A percentile compares a stretch with the other conserved stretches of the same genome.
Conservation (phyloP, 2,113 vertebrate genomes). For the Eclectus roratus region DNA sequence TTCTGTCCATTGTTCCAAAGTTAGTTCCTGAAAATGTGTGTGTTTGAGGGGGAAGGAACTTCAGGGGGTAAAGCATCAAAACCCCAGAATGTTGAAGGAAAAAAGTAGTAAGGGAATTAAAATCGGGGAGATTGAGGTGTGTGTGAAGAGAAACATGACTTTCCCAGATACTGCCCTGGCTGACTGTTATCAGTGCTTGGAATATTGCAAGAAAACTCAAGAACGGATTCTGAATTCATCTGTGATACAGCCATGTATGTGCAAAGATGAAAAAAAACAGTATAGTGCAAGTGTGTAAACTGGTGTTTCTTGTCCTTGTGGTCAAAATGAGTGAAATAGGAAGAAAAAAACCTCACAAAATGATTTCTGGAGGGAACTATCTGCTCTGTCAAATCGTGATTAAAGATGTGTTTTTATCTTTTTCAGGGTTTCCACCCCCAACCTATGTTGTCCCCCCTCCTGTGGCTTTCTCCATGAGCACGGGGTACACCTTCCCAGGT, state of each 20-base stretch:
- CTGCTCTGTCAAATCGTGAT: background rate
- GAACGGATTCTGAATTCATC: background rate
- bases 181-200: background rate
- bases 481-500: conserved; percentile 91
- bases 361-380: background rate
- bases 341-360: background rate
- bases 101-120: background rate
- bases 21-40: background rate
- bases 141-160: background rate
- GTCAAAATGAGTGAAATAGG: background rate
- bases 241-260: background rate
- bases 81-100: background rate
- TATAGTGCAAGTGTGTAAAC: background rate
- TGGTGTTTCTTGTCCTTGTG: background rate
- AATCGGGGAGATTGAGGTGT: background rate
- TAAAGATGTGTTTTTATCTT: background rate
- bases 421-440: conserved; percentile 92
- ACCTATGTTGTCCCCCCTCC: conserved; percentile 94
- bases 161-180: background rate
- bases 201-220: background rate
- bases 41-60: background rate
- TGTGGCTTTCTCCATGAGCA: conserved; percentile 94
- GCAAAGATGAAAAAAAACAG: background rate
- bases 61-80: background rate
- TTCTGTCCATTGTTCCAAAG: background rate